Conservation (phyloP, 1,140 invertebrate genomes). For the Aricia agestis region DNA sequence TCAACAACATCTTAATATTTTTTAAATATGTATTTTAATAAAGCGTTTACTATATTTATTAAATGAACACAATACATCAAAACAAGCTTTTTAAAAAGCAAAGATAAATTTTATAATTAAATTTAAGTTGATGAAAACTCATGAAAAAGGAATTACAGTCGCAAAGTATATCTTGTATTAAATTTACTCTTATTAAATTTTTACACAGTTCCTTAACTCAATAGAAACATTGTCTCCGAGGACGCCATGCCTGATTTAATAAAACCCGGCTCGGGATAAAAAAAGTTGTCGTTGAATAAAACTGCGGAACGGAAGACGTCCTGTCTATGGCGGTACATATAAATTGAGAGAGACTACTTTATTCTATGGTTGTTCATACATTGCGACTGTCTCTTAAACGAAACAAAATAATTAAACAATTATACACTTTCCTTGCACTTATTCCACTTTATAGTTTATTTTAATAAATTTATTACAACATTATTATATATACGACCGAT, state of each 20-base stretch:
- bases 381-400: no score
- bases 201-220: slow-evolving; percentile 3
- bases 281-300: slow-evolving; percentile 8
- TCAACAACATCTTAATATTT: no score
- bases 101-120: background rate
- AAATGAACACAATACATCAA: no score
- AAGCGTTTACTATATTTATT: no score
- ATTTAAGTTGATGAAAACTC: background rate
- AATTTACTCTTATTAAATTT: slow-evolving; percentile 1
- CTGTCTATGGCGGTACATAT: background rate
- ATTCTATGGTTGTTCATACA: no score
- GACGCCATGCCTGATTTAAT: slow-evolving; percentile 10
- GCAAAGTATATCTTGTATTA: background rate
- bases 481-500: no score
- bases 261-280: background rate
- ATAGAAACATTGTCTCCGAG: slow-evolving; percentile 1
- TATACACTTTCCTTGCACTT: no score
- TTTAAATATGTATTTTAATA: no score
- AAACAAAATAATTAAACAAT: no score
- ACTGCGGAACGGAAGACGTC: background rate
- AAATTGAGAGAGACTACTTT: no score
- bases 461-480: no score
- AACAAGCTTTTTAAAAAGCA: background rate
- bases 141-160: background rate
- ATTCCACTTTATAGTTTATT: no score